Evolutionary conservation across 2,797 vertebrate genomes (phyloP), one percentile per base, ranked within the genome.

Genomic region (Platyrinchus mystaceus): DNA sequence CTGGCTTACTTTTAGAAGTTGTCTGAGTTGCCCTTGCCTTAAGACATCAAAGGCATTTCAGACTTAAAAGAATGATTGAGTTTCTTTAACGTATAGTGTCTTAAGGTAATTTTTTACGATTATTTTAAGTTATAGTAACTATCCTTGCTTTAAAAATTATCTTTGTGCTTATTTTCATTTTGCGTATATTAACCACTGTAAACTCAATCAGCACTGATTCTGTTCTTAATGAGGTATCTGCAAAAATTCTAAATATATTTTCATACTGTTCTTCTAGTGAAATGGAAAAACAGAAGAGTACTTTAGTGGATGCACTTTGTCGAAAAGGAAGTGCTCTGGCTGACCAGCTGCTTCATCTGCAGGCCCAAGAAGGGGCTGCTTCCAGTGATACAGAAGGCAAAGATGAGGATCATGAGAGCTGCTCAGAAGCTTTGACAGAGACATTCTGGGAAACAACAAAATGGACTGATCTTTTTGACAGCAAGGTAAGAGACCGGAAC

Each of bases 241-340:
- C 22, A 64, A 28, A 94, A 74, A 20, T 27, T 14, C 20, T 30
- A 71, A 88, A 20, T 75, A 3, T 53, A 41, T 76, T 46, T 46
- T 17, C 20, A 5, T 66, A 12, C 14, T 60, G 2, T 24, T 22
- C 28, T 53, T 44, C 6, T 92, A 99, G 99, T 84, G 99, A 99
- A 95, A 99, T 99, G 99, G 99, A 99, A 97, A 99, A 99, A 94
- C 99, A 99, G 97, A 99, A 99, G 95, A 98, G 97, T 3, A 99
- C 99, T 32, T 98, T 99, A 88, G 98, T 99, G 81, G 99, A 99
- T 32, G 99, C 99, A 6, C 97, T 99, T 46, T 99, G 99, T 93
- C 98, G 99, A 84, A 99, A 99, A 97, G 99, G 99, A 70, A 98
- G 98, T 15, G 99, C 98, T 0, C 97, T 99, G 93, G 99, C 99